These are phyloP conservation scores for Piprites chloris DNA, from an alignment of 2,113 vertebrate genomes.

Conservation along the genomic window DNA sequence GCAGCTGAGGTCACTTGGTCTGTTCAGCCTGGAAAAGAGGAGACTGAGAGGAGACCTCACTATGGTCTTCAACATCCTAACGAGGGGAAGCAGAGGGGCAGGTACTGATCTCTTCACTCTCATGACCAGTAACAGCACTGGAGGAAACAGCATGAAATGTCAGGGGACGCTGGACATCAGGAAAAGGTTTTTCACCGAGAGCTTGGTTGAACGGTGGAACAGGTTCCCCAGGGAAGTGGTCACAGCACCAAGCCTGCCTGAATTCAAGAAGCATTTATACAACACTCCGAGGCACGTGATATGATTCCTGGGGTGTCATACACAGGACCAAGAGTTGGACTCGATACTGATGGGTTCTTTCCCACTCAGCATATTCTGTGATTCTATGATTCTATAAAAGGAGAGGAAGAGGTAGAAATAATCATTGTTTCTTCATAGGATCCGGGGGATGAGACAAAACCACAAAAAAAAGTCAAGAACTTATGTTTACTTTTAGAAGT, in stretches of 20 bases:
- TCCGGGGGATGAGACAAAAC: not conserved
- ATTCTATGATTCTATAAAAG: not conserved
- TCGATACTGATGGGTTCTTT: not conserved
- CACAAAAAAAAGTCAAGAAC: not conserved
- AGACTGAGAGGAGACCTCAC: not conserved
- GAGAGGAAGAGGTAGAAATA: not conserved
- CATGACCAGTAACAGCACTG: not conserved
- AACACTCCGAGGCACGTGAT: not conserved
- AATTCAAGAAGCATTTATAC: not conserved
- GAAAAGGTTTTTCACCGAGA: not conserved
- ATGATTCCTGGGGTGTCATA: not conserved
- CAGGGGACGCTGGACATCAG: not conserved
- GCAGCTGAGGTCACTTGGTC: not conserved
- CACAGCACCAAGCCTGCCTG: not conserved
- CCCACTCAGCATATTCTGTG: not conserved
- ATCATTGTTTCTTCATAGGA: not conserved
- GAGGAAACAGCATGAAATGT: not conserved
- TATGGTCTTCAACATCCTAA: not conserved
- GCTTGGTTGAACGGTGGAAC: rapidly evolving
- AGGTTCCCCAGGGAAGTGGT: not conserved
- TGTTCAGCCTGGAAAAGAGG: not conserved
- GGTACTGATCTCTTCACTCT: not conserved
- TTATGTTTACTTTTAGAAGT: rapidly evolving
- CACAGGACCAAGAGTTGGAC: too few relatives aligned
- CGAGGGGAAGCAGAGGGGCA: rapidly evolving